Evolutionary conservation across 2,888 invertebrate species (phyloP), one percentile per base, ranked within the genome.

Genomic region (Xanthia togata): DNA sequence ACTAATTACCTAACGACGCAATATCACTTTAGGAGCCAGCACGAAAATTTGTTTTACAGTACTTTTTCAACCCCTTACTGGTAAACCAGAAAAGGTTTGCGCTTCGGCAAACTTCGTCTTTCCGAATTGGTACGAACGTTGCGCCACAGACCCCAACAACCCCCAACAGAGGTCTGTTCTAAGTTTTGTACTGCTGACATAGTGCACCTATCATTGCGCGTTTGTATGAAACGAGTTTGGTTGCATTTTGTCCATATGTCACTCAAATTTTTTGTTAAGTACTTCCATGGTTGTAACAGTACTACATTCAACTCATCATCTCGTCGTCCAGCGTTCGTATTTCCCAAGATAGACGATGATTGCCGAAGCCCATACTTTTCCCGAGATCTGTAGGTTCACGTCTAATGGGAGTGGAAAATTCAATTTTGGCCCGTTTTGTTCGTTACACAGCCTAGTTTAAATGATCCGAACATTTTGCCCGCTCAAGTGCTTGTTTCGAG

Each of bases 401-500:
- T 78, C 11, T 14, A 62, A 41, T 47, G 12, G 55, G 8, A n/a
- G 26, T 64, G 17, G 17, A 47, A 55, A 72, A 55, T 67, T 57
- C 17, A 70, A 79, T 75, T 67, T 23, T 47, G 38, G 8, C 44
- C 14, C 35, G 9, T 84, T 84, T 67, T 67, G 62, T 72, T 63
- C 20, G 26, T 67, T 12, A 55, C 31, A 38, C 6, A 57, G 71
- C 57, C 64, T 64, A 63, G 64, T 65, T 47, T 70, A 80, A 79
- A 79, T 44, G 80, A 41, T 70, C 35, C 59, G 35, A 53, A 64
- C 50, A 47, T 77, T 83, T 62, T 26, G 12, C 70, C n/a, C 44
- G 73, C 26, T 69, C 35, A 81, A 77, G 73, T 84, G 77, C 64
- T 73, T 73, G 73, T 76, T 75, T 55, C 47, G 59, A 60, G 57